phyloP scores from a whole-genome alignment of 2,113 vertebrate genomes.

The Thalassarche chlororhynchos region DNA sequence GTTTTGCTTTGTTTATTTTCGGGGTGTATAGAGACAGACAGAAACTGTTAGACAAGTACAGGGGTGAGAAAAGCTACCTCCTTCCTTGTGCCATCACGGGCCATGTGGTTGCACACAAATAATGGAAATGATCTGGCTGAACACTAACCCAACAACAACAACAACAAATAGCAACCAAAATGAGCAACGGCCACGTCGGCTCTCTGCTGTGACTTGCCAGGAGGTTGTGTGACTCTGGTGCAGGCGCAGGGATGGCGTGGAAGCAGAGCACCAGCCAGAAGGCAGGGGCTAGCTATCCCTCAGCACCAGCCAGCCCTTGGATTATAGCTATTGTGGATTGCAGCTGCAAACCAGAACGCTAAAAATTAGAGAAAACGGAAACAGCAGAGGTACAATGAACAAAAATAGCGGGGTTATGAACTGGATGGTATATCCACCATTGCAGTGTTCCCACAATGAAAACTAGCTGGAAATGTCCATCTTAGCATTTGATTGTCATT shows the following conservation, averaged over 20 bases:
- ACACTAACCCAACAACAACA: neutral
- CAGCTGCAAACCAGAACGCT: neutral
- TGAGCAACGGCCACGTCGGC: fast-evolving
- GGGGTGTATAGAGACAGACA: neutral
- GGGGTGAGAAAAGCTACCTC: neutral
- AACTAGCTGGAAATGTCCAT: neutral
- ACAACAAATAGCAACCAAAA: neutral
- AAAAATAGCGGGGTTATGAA: neutral
- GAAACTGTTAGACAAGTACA: neutral
- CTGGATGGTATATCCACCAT: neutral
- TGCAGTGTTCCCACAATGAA: neutral
- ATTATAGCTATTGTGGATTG: neutral
- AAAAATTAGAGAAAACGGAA: neutral
- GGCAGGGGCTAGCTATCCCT: neutral
- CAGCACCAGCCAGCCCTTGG: neutral
- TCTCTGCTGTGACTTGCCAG: neutral
- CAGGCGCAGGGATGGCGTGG: neutral
- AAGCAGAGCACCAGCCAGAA: neutral
- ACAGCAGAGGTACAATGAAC: neutral
- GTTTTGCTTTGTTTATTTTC: neutral
- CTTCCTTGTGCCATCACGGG: neutral
- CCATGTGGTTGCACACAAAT: neutral
- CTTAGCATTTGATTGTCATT: neutral
- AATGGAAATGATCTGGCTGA: neutral
- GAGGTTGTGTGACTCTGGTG: neutral